Conservation (phyloP, 2,888 invertebrate species). For the Syritta pipiens region DNA sequence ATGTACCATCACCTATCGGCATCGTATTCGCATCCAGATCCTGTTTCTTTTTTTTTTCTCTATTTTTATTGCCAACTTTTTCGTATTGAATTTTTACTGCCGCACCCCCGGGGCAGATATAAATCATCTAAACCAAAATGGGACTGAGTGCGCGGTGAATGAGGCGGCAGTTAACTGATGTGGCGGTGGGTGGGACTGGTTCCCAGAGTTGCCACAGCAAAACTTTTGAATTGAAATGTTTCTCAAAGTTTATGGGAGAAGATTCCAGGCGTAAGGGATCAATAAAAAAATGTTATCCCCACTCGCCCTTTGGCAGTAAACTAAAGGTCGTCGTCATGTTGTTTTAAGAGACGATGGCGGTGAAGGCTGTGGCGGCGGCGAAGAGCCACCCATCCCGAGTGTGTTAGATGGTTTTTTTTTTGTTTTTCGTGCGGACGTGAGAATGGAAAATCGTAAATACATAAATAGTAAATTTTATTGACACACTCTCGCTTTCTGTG, state of each 20-base stretch:
- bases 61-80: conserved; percentile 50
- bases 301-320: not conserved
- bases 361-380: too few relatives aligned
- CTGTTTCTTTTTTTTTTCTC: conserved; percentile 22
- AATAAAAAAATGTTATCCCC: conserved; percentile 32
- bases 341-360: conserved; percentile 15
- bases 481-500: conserved; percentile 51
- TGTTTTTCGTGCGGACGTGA: too few relatives aligned
- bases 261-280: conserved; percentile 4
- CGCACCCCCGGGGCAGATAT: conserved; percentile 19
- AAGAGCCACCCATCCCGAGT: too few relatives aligned
- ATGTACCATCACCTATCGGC: conserved; percentile 20
- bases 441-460: conserved; percentile 52
- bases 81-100: conserved; percentile 57
- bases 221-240: conserved; percentile 40
- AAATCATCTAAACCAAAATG: conserved; percentile 35
- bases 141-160: not conserved
- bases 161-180: conserved; percentile 9
- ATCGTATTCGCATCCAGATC: conserved; percentile 14
- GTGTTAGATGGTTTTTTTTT: too few relatives aligned
- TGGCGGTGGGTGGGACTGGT: not conserved
- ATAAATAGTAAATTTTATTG: conserved; percentile 60
- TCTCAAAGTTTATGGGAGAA: conserved; percentile 37
- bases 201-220: conserved; percentile 32
- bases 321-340: conserved; percentile 36